Conservation (phyloP, 2,888 invertebrate genomes). For the Philaethria dido region DNA sequence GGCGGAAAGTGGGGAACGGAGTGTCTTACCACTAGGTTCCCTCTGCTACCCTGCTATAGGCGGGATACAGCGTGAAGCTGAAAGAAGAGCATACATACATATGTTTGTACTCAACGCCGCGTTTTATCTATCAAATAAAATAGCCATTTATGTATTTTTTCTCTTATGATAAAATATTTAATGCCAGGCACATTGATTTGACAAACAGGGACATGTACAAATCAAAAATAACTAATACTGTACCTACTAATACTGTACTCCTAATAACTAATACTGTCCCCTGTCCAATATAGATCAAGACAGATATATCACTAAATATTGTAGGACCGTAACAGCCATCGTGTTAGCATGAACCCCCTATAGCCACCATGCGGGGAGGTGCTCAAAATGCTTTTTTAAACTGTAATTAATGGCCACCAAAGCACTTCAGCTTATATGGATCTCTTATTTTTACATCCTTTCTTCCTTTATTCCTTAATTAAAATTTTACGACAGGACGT, state of each 20-base stretch:
- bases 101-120: too few relatives aligned
- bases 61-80: too few relatives aligned
- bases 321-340: constrained; percentile 48
- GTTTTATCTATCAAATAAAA: too few relatives aligned
- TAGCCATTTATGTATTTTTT: too few relatives aligned
- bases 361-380: constrained; percentile 36
- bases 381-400: constrained; percentile 49
- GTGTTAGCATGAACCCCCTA: constrained; percentile 43
- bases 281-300: constrained; percentile 49
- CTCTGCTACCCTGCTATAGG: too few relatives aligned
- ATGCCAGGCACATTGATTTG: not conserved
- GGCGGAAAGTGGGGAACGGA: too few relatives aligned
- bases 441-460: constrained; percentile 50
- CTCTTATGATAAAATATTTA: not conserved
- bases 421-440: constrained; percentile 54
- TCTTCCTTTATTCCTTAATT: constrained; percentile 44
- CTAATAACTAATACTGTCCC: too few relatives aligned
- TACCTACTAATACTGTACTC: constrained; percentile 52
- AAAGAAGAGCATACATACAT: too few relatives aligned
- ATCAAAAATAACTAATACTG: not conserved
- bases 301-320: constrained; percentile 51
- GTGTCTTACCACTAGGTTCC: too few relatives aligned
- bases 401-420: constrained; percentile 55
- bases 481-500: constrained; percentile 45
- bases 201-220: not conserved